A percentile compares a stretch with the other conserved stretches of the same genome.
Conservation (phyloP, 2,113 vertebrate species). For the Crotalus tigris region DNA sequence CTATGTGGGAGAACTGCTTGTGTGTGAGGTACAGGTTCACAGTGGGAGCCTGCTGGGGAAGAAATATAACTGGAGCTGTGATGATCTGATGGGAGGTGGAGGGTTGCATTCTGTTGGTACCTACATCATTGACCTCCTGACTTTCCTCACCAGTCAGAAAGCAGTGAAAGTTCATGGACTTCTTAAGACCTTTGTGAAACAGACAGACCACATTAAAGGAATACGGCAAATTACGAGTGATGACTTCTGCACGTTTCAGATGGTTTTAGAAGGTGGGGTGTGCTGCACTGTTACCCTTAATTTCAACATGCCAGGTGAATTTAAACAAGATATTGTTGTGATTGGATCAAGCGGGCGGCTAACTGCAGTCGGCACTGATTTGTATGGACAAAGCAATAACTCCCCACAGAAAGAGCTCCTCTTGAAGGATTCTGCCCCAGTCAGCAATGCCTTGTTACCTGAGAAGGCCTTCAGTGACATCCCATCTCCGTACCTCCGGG, state of each 20-base stretch:
- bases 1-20: slow-evolving; percentile 90
- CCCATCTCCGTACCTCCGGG: slow-evolving; percentile 89
- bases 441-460: slow-evolving; percentile 86
- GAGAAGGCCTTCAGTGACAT: slow-evolving; percentile 97
- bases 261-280: slow-evolving; percentile 91
- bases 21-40: slow-evolving; percentile 97
- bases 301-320: slow-evolving; percentile 95
- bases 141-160: slow-evolving; percentile 91
- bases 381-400: slow-evolving; percentile 91
- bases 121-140: slow-evolving; percentile 97
- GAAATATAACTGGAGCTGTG: slow-evolving; percentile 99
- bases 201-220: slow-evolving; percentile 94
- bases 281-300: slow-evolving; percentile 97
- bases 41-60: slow-evolving; percentile 92
- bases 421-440: slow-evolving; percentile 84
- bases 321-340: slow-evolving; percentile 91
- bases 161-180: slow-evolving; percentile 91
- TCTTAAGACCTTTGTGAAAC: slow-evolving; percentile 97
- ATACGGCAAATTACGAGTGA: slow-evolving; percentile 99
- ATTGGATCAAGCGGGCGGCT: slow-evolving; percentile 86
- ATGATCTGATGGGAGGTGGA: slow-evolving; percentile 95
- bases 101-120: slow-evolving; percentile 96
- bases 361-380: slow-evolving; percentile 83
- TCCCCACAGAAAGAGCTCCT: slow-evolving; percentile 81
- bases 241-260: slow-evolving; percentile 98